phyloP scores from a whole-genome alignment of 2,797 vertebrate species.

The Gorsachius magnificus region DNA sequence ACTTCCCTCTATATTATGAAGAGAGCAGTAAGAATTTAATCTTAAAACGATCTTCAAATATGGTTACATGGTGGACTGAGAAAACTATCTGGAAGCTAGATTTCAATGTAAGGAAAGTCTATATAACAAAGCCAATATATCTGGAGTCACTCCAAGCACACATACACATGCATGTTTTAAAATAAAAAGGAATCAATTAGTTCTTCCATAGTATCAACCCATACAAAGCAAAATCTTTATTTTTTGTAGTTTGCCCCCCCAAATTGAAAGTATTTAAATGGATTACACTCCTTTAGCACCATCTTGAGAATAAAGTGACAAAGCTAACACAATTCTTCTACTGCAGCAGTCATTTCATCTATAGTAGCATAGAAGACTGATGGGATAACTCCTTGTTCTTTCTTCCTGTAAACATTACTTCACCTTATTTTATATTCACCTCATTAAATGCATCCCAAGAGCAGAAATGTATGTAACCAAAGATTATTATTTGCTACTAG shows the following conservation, averaged over 20 bases:
- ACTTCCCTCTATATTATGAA: not conserved
- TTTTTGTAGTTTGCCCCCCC: not conserved
- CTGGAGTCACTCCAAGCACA: not conserved
- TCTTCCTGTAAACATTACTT: not conserved
- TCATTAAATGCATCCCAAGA: not conserved
- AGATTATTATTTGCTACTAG: not conserved
- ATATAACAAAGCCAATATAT: not conserved
- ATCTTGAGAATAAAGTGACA: constrained; percentile 15
- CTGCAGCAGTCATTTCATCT: not conserved
- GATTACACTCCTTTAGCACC: not conserved
- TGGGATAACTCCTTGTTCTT: not conserved
- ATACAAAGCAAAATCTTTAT: not conserved
- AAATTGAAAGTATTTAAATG: not conserved
- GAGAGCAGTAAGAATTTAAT: not conserved
- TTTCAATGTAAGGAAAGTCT: not conserved
- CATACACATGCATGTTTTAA: not conserved
- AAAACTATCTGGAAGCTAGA: not conserved
- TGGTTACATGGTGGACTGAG: not conserved
- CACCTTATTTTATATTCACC: not conserved
- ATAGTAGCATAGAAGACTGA: not conserved
- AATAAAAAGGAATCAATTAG: not conserved
- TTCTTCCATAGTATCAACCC: not conserved
- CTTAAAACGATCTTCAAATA: not conserved
- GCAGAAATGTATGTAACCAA: not conserved
- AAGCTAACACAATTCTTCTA: not conserved